Evolutionary conservation across 1,140 invertebrate genomes (phyloP), one percentile per base, ranked within the genome.

Genomic region (Plectrocnemia conspersa): DNA sequence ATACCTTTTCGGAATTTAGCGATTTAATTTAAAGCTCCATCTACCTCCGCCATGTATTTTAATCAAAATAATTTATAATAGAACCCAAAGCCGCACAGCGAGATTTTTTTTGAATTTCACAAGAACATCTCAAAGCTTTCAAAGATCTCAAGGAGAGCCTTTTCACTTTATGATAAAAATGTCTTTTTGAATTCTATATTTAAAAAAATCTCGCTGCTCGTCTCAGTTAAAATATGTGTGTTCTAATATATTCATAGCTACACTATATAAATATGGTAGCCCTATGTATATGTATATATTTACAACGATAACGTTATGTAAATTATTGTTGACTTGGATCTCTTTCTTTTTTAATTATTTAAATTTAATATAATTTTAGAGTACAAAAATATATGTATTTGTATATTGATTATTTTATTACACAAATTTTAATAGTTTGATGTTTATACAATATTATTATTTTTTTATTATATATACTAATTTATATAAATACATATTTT

Each of bases 361-460:
- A 19, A 19, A 19, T 41, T 19, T 41, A 23, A 50, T 50, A 38
- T 50, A 22, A 22, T 50, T 50, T 50, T 50, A 38, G 47, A 50
- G 47, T 50, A 50, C 47, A 50, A 50, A 50, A 47, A 29, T 29
- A 29, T 29, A 29, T 29, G n/a, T 7, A 29, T 29, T 7, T 29
- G n/a, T 29, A 29, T 29, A 35, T 35, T 11, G n/a, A 35, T 35
- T 35, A 35, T 4, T 35, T 11, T 35, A 13, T 35, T 35, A 29
- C 27, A 7, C 11, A 4, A 35, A 35, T 35, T 35, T 35, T 3
- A 4, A 11, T 13, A 11, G 3, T 11, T 35, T 4, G 32, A 29
- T 29, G 27, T 29, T 35, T 35, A 35, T 13, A 35, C 16, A 15
- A 4, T 6, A 35, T 35, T 13, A 11, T 4, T 35, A 29, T 15